phyloP scores from a whole-genome alignment of 2,797 vertebrate genomes.

The Girardinus metallicus region DNA sequence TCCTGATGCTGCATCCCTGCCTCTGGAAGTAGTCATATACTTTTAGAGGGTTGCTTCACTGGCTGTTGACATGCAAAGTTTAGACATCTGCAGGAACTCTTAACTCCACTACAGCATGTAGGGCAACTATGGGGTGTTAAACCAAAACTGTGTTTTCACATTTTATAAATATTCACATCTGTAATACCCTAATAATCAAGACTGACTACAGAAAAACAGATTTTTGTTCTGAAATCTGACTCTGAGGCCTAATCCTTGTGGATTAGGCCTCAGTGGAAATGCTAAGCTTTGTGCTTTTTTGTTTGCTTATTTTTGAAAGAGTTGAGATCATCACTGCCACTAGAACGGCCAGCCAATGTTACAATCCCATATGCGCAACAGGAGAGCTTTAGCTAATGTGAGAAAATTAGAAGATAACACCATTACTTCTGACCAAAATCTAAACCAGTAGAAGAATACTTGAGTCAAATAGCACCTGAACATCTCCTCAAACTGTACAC shows the following conservation, averaged over 20 bases:
- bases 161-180: conserved; percentile 1
- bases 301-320: background rate
- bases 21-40: conserved; percentile 45
- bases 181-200: background rate
- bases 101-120: conserved; percentile 10
- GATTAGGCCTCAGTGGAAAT: background rate
- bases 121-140: background rate
- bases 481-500: conserved; percentile 21
- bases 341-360: conserved; percentile 44
- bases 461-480: background rate
- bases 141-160: conserved; percentile 1
- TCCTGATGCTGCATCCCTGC: conserved; percentile 15
- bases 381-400: background rate
- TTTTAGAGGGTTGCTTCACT: conserved; percentile 28
- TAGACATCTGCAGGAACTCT: conserved; percentile 26
- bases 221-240: conserved; percentile 2
- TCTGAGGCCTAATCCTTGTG: background rate
- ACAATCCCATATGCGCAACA: background rate
- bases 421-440: background rate
- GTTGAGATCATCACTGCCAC: conserved; percentile 7
- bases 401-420: conserved; percentile 3
- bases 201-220: background rate
- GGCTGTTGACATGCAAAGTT: conserved; percentile 42
- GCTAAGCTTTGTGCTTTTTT: background rate
- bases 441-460: background rate